Evolutionary conservation across 2,113 vertebrate species (phyloP).

Genomic region (Emydura subglobosa): DNA sequence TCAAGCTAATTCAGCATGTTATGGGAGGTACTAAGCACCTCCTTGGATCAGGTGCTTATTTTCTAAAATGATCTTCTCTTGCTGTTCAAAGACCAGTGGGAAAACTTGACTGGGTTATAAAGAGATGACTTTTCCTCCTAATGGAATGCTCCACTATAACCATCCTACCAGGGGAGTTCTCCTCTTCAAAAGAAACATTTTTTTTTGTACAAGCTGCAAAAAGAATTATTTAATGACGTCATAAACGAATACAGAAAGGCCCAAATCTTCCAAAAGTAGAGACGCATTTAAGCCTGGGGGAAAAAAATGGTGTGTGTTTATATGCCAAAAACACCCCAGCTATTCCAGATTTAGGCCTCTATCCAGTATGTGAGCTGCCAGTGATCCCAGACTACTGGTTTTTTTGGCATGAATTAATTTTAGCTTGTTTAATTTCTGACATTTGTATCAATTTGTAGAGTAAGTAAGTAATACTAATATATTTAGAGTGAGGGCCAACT

Average conservation of each 20-base stretch:
- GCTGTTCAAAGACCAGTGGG: constrained; percentile 22
- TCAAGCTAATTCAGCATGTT: constrained; percentile 30
- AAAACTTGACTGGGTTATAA: constrained; percentile 26
- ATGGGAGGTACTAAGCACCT: constrained; percentile 5
- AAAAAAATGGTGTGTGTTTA: not conserved
- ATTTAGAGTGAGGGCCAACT: constrained; percentile 61
- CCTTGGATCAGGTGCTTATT: not conserved
- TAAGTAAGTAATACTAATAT: constrained; percentile 71
- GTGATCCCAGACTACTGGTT: constrained; percentile 58
- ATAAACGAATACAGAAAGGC: constrained; percentile 71
- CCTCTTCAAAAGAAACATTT: constrained; percentile 75
- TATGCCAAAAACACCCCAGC: constrained; percentile 63
- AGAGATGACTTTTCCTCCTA: constrained; percentile 8
- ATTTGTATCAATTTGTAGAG: constrained; percentile 58
- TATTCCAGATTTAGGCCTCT: constrained; percentile 65
- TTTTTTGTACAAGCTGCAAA: constrained; percentile 72
- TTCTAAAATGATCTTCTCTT: constrained; percentile 6
- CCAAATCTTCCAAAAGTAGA: constrained; percentile 71
- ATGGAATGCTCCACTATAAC: constrained; percentile 61
- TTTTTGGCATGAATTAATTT: constrained; percentile 57
- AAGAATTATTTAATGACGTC: constrained; percentile 77
- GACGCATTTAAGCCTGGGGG: not conserved
- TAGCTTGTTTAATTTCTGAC: constrained; percentile 70
- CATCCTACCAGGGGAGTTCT: constrained; percentile 42
- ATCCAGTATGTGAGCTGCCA: constrained; percentile 56